These are phyloP conservation scores for Tenualosa thibaudeaui DNA, from an alignment of 2,797 vertebrate genomes.

Conservation along the genomic window DNA sequence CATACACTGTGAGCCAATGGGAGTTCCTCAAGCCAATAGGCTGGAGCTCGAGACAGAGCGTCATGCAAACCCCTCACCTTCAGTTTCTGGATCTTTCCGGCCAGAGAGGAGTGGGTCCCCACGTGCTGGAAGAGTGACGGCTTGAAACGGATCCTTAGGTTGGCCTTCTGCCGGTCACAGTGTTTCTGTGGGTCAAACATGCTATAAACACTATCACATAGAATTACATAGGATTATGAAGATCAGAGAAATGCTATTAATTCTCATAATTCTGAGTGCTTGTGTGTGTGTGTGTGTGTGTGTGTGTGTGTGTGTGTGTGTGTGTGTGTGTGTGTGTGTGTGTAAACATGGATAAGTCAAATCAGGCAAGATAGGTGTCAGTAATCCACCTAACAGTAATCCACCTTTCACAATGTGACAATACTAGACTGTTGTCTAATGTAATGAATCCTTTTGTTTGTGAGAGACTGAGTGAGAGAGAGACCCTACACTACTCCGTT, in stretches of 20 bases:
- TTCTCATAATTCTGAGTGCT: neutral
- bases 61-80: slow-evolving; percentile 73
- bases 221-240: no score
- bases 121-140: slow-evolving; percentile 97
- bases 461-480: neutral
- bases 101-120: slow-evolving; percentile 94
- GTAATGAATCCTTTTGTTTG: neutral
- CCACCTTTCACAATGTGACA: neutral
- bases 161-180: slow-evolving; percentile 96
- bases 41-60: neutral
- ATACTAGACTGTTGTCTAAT: neutral
- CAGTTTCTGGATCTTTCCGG: slow-evolving; percentile 97
- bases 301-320: neutral
- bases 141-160: slow-evolving; percentile 96
- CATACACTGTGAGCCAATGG: neutral
- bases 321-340: neutral
- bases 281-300: neutral
- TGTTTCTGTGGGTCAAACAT: slow-evolving; percentile 81
- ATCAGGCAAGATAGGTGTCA: neutral
- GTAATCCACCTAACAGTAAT: neutral
- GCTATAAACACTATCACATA: neutral
- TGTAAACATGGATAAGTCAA: neutral
- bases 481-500: neutral
- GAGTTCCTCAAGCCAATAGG: neutral
- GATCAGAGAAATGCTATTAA: no score